These are phyloP conservation scores for Grantiella picta DNA, from an alignment of 2,113 vertebrate species.

Conservation along the genomic window DNA sequence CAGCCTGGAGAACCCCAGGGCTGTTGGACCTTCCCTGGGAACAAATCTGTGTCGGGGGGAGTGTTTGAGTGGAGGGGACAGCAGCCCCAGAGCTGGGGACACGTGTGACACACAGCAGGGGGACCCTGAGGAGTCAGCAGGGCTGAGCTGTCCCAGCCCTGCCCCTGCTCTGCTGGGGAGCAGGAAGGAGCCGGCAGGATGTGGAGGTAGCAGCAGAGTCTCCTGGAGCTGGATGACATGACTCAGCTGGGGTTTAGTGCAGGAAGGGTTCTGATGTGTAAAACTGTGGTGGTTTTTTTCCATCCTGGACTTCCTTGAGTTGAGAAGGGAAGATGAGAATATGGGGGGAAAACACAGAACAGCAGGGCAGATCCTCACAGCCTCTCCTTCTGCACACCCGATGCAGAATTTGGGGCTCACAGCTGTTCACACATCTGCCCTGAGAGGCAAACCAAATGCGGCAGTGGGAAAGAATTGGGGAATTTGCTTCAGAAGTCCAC, in stretches of 20 bases:
- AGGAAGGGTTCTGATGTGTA: neutral
- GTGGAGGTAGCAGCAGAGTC: neutral
- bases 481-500: neutral
- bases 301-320: neutral
- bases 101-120: neutral
- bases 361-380: neutral
- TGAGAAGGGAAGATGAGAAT: neutral
- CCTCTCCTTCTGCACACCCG: neutral
- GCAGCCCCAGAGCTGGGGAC: neutral
- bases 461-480: neutral
- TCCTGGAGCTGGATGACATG: neutral
- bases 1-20: neutral
- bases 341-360: fast-evolving
- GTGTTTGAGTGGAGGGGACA: neutral
- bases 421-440: neutral
- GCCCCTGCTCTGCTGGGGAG: neutral
- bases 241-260: neutral
- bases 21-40: neutral
- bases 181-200: neutral
- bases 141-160: neutral
- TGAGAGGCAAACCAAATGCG: neutral
- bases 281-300: neutral
- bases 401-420: neutral
- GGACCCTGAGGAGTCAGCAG: neutral
- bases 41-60: neutral